phyloP scores from a whole-genome alignment of 2,113 vertebrate species.

The Coreoperca whiteheadi region DNA sequence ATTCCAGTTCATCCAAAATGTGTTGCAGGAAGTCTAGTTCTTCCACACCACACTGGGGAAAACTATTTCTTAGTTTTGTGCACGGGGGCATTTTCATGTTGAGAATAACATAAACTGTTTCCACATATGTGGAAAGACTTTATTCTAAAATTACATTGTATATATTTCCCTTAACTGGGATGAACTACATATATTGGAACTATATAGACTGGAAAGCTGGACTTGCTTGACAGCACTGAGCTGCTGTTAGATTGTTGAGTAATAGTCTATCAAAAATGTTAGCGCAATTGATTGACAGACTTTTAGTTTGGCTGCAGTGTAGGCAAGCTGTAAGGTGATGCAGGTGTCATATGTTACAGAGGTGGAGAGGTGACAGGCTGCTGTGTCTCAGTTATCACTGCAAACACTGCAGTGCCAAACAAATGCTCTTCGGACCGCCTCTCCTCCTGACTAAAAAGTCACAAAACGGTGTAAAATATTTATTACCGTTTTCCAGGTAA shows the following conservation, averaged over 20 bases:
- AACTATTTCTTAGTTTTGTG: not conserved
- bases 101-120: not conserved
- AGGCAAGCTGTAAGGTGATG: conserved; percentile 56
- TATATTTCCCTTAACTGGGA: not conserved
- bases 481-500: no score
- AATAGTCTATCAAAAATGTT: not conserved
- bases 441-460: not conserved
- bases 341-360: conserved; percentile 51
- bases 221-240: not conserved
- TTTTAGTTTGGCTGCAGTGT: conserved; percentile 19
- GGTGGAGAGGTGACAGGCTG: conserved; percentile 59
- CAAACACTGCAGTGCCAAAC: conserved; percentile 19
- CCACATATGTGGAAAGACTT: not conserved
- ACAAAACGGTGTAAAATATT: not conserved
- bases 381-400: conserved; percentile 61
- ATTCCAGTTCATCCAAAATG: not conserved
- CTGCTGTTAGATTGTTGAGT: not conserved
- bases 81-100: not conserved
- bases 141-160: not conserved
- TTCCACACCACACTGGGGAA: not conserved
- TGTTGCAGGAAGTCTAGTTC: not conserved
- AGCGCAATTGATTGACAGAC: conserved; percentile 16
- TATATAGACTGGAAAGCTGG: not conserved
- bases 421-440: conserved; percentile 30
- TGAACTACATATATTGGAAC: not conserved